Base-by-base conservation (phyloP, 2,888 invertebrate species). In the Mongoloraphidia duomilia region DNA sequence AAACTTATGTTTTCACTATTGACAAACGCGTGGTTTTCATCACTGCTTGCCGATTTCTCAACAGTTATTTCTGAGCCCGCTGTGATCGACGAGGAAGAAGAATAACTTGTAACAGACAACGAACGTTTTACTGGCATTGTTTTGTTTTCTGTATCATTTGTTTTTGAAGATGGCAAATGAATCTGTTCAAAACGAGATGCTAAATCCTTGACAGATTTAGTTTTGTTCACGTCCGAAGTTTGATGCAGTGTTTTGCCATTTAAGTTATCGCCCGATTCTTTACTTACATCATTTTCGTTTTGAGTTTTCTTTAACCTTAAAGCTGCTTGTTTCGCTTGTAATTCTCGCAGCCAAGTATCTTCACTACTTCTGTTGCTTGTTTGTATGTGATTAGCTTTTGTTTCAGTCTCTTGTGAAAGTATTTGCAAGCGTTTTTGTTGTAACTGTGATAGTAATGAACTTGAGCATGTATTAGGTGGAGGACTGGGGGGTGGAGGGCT, bases 111-210 rank as follows among this genome's bases (percentile, higher is more conserved):
- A 1, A 53, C 34, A 45, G 59, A 59, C 2, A 34, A 14, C 17
- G 54, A 57, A 8, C 49, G n/a, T 43, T 63, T 65, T 8, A 55
- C 41, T 26, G 26, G 26, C 26, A 26, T 26, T 17, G 40, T 11
- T 40, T 53, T 51, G n/a, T 42, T 54, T 1, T 61, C 61, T 1
- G 49, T n/a, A 9, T 65, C 65, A 26, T 6, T 26, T 0, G 53
- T 14, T 49, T 66, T 66, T 3, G 55, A 38, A 3, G 50, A 35
- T 10, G 64, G 59, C 41, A 62, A 45, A 50, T 67, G 66, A 17
- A 68, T 66, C 55, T 74, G 75, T 65, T 91, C 90, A 64, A 91
- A 91, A 60, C 82, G 79, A 1, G 86, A 85, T 1, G 90, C 87
- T 60, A 91, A 75, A 63, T 86, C 87, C 64, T 80, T 79, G 0